Conservation (phyloP, 2,888 invertebrate genomes). For the Aricia artaxerxes region DNA sequence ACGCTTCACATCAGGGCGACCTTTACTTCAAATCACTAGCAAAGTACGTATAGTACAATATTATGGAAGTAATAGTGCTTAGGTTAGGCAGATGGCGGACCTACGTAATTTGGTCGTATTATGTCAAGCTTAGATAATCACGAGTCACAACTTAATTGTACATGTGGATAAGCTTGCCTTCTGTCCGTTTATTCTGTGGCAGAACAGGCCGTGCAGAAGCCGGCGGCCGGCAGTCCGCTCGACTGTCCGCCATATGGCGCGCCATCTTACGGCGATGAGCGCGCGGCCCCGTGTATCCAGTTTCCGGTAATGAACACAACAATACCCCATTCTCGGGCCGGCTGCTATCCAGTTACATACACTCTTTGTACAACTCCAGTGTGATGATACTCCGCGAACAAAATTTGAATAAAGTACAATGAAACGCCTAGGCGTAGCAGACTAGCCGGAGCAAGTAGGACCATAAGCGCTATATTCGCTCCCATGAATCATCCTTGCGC, state of each 20-base stretch:
- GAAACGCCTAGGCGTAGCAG: not conserved
- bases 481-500: not conserved
- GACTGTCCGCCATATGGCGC: slow-evolving; percentile 36
- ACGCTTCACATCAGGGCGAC: not conserved
- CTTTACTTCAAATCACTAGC: too few species aligned
- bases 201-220: slow-evolving; percentile 14
- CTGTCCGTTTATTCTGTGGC: not conserved
- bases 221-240: slow-evolving; percentile 36
- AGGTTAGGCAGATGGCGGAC: not conserved
- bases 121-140: too few species aligned
- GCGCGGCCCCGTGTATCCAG: slow-evolving; percentile 17
- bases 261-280: slow-evolving; percentile 6
- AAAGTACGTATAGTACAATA: too few species aligned
- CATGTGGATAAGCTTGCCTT: not conserved
- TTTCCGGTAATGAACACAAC: not conserved
- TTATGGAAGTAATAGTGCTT: too few species aligned
- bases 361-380: not conserved
- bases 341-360: not conserved
- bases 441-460: not conserved
- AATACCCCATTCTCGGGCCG: slow-evolving; percentile 5
- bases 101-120: not conserved
- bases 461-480: not conserved
- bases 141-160: too few species aligned
- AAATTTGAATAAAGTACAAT: not conserved
- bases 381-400: not conserved